These are phyloP conservation scores for Drosophila insularis DNA, from an alignment of 1,140 invertebrate genomes.

Conservation along the genomic window DNA sequence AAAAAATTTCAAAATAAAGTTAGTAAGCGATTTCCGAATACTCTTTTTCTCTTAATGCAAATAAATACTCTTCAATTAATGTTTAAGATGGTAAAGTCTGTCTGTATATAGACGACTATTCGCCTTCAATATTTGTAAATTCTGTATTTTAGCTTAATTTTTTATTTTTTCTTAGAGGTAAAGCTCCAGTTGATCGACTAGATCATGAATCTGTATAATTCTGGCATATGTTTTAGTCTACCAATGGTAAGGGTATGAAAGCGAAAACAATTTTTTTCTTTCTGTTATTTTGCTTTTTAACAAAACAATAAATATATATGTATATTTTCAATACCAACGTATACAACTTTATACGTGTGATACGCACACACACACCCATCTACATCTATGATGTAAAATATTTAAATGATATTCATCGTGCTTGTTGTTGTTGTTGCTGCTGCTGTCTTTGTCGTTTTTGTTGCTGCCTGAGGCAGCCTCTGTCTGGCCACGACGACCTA, in stretches of 20 bases:
- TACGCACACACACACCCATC: constrained; percentile 24
- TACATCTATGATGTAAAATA: constrained; percentile 61
- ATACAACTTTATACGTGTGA: constrained; percentile 23
- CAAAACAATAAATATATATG: constrained; percentile 50
- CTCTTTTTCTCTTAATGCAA: not conserved
- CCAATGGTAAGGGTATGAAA: not conserved
- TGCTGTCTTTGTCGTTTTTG: constrained; percentile 14
- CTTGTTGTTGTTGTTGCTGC: constrained; percentile 55
- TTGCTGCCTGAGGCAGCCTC: constrained; percentile 41
- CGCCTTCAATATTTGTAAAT: too few relatives aligned
- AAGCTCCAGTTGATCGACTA: too few relatives aligned
- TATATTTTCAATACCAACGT: constrained; percentile 61
- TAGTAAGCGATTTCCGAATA: not conserved
- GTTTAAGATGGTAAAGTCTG: too few relatives aligned
- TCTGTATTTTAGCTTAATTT: too few relatives aligned
- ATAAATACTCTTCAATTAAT: too few relatives aligned
- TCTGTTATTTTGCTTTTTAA: not conserved
- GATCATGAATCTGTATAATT: too few relatives aligned
- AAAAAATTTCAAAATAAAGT: not conserved
- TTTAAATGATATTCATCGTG: constrained; percentile 75
- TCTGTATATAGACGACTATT: too few relatives aligned
- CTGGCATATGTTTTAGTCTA: not conserved
- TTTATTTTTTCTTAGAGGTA: too few relatives aligned
- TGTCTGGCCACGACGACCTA: constrained; percentile 74
- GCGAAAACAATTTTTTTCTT: constrained; percentile 27